Evolutionary conservation across 2,888 invertebrate genomes (phyloP), one percentile per base, ranked within the genome.

Genomic region (Lordiphosa fenestrarum): DNA sequence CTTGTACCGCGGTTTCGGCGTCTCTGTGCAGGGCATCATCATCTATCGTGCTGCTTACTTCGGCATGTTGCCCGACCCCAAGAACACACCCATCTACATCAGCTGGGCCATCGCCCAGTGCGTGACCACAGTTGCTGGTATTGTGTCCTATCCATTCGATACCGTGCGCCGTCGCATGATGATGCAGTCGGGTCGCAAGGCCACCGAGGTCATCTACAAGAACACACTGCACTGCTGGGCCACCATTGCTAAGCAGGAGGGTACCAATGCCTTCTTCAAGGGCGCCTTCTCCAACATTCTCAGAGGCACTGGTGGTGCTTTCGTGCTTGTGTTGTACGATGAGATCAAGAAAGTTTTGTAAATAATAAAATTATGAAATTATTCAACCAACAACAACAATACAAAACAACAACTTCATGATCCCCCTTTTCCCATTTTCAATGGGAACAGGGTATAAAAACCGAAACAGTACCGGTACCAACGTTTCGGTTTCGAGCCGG

Each of bases 111-210:
- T 97, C 90, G 97, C 97, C 85, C 96, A 94, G 92, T 93, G 50
- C 78, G 95, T 95, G 69, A 96, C 96, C 73, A 94, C 97, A 70
- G 92, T 95, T 73, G 95, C 98, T 76, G 98, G 98, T 90, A 95
- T 98, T 90, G 94, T 97, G 73, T 98, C 98, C 56, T 98, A 98
- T 92, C 98, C 98, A 88, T 95, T 98, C 92, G 98, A 98, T 91
- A 98, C 98, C 40, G 94, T 95, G 86, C 93, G 98, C 91, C 93
- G 98, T 92, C 94, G 98, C 90, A 96, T 99, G 96, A 99, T 98
- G 98, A 98, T 98, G 98, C 98, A 98, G 91, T 97, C 97, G 83
- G 97, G 97, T 66, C 94, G 95, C 81, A 93, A 93, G 86, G 93
- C 94, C 91, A 90, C 91, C 70, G 96, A 96, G 59, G 92, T 96